Evolutionary conservation across 1,140 invertebrate genomes (phyloP), one percentile per base, ranked within the genome.

Genomic region (Heterodera schachtii): DNA sequence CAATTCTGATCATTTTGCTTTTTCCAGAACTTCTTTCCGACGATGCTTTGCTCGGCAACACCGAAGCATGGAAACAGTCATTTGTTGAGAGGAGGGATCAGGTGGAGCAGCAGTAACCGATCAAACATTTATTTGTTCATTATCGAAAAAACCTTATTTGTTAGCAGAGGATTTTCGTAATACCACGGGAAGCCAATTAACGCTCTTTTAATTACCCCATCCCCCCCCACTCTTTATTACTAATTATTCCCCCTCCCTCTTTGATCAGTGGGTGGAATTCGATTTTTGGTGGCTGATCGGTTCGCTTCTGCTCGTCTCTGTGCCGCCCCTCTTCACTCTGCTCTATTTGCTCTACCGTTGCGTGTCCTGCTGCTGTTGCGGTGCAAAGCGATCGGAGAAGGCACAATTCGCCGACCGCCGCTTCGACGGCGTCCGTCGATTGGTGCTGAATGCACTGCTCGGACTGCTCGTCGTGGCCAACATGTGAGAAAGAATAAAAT

Each of bases 311-410:
- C 75, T 89, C 21, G 57, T 86, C 21, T 19, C 81, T 16, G 74
- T 83, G 43, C 75, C 87, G 43, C 19, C 81, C 31, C 31, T 86
- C 4, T 86, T 86, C 75, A 81, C 84, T 31, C 41, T 86, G 7
- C n/a, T 82, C 43, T 86, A 86, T 52, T 21, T 88, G 7, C 52
- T 86, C 71, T 86, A 87, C 77, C 84, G 87, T 79, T 88, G 81
- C 57, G 41, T 82, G 44, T 87, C 85, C 52, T 86, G 86, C 82
- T 86, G 85, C 57, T 67, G 82, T 64, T 64, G 57, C 4, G 9
- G 84, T 19, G 16, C 60, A 31, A 41, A 52, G 16, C 57, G 67
- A 13, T 74, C 11, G 83, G 49, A 70, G 73, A 79, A 80, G 73
- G 21, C 49, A 46, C n/a, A 67, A n/a, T 71, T 67, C 13, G 84